Conservation (phyloP, 2,888 invertebrate species). For the Trichacis sp. region DNA sequence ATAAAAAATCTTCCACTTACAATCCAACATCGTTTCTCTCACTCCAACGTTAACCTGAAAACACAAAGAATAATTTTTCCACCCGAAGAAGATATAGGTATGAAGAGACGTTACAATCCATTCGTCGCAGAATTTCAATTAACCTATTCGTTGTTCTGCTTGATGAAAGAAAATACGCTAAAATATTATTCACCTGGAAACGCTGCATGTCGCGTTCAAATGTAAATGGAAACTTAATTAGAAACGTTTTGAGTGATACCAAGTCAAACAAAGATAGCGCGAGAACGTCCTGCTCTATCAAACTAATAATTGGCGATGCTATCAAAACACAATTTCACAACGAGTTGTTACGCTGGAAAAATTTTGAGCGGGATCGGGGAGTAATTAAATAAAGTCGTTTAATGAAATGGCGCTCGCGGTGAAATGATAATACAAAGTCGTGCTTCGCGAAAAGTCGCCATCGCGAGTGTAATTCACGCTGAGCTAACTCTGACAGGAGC, state of each 20-base stretch:
- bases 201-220: background rate
- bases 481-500: constrained; percentile 39
- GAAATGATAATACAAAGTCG: constrained; percentile 34
- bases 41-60: too few relatives aligned
- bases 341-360: background rate
- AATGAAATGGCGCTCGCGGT: constrained; percentile 35
- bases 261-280: constrained; percentile 11
- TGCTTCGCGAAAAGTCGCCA: constrained; percentile 35
- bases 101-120: too few relatives aligned
- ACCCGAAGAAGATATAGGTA: too few relatives aligned
- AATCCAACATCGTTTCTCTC: too few relatives aligned
- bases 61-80: too few relatives aligned
- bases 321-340: background rate
- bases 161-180: background rate
- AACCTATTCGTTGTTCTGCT: background rate
- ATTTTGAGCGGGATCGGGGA: constrained; percentile 11
- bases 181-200: background rate
- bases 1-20: too few relatives aligned
- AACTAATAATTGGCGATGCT: background rate
- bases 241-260: background rate
- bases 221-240: background rate
- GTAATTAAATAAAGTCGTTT: constrained; percentile 40
- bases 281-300: constrained; percentile 3
- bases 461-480: constrained; percentile 30
- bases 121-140: too few relatives aligned